Percentiles rank a stretch among this genome's conserved stretches.
phyloP scores from a whole-genome alignment of 2,113 vertebrate species.

The Entelurus aequoreus region DNA sequence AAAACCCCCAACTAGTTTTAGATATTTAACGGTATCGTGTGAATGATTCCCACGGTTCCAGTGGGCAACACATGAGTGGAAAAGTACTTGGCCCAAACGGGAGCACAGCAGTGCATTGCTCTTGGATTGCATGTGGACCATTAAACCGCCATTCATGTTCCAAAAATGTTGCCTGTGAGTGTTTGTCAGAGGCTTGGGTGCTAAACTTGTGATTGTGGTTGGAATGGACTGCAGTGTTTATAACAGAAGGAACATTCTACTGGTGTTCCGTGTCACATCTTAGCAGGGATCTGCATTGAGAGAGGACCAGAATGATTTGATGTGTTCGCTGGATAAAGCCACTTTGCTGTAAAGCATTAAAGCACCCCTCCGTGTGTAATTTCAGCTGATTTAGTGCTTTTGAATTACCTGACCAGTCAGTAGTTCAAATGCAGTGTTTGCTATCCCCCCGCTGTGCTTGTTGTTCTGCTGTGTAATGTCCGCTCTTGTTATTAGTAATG shows the following conservation, averaged over 20 bases:
- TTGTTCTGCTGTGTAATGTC: conserved; percentile 4
- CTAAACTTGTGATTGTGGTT: conserved; percentile 40
- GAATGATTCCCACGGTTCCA: conserved; percentile 2
- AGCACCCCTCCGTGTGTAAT: neutral
- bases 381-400: neutral
- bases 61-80: conserved; percentile 22
- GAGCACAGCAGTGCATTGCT: conserved; percentile 30
- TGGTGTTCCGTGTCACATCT: neutral
- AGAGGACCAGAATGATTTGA: neutral
- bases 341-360: conserved; percentile 7
- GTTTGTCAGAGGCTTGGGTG: conserved; percentile 7
- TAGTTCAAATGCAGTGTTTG: conserved; percentile 24
- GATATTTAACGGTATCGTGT: conserved; percentile 18
- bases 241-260: neutral
- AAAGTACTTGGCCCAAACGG: conserved; percentile 25
- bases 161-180: conserved; percentile 21
- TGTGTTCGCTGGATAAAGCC: neutral
- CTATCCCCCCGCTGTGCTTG: conserved; percentile 25
- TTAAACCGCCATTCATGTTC: conserved; percentile 29
- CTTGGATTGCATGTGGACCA: conserved; percentile 36
- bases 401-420: conserved; percentile 8
- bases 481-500: conserved; percentile 25
- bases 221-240: conserved; percentile 17
- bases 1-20: conserved; percentile 39
- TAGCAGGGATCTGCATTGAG: neutral